Conservation (phyloP, 2,113 vertebrate species). For the Prunella fulvescens region DNA sequence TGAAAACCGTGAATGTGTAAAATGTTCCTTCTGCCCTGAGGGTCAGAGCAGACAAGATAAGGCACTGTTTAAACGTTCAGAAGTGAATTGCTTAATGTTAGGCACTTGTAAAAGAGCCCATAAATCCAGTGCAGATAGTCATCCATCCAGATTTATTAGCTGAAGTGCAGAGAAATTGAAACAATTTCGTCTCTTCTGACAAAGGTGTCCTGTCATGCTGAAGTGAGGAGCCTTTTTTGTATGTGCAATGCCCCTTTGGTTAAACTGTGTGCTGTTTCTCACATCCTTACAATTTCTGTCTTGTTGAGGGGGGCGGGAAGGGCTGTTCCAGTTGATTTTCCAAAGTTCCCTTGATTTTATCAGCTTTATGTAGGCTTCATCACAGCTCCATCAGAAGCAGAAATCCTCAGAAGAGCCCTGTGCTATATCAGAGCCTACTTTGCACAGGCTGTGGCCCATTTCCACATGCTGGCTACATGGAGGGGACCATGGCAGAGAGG, state of each 20-base stretch:
- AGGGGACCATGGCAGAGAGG: neutral
- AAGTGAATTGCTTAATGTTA: slow-evolving; percentile 37
- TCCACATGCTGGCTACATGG: neutral
- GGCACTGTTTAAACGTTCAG: neutral
- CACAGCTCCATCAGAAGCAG: neutral
- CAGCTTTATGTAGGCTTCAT: neutral
- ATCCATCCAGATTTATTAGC: slow-evolving; percentile 18
- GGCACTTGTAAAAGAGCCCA: slow-evolving; percentile 41
- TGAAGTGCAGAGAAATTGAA: neutral
- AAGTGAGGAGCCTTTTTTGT: neutral
- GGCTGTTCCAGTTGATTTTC: neutral
- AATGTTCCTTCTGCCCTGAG: neutral
- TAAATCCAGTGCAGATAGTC: neutral
- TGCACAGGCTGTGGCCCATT: neutral
- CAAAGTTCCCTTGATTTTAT: neutral
- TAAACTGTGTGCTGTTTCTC: neutral
- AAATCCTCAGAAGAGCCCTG: neutral
- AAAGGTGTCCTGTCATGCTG: neutral
- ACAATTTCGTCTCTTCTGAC: neutral
- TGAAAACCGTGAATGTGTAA: neutral
- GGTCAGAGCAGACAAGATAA: slow-evolving; percentile 1
- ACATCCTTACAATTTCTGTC: neutral
- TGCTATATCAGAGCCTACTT: neutral
- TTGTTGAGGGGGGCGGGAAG: accelerated
- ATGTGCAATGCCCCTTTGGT: neutral